Evolutionary conservation across 2,113 vertebrate species (phyloP), one percentile per base, ranked within the genome.

Genomic region (Phycodurus eques): DNA sequence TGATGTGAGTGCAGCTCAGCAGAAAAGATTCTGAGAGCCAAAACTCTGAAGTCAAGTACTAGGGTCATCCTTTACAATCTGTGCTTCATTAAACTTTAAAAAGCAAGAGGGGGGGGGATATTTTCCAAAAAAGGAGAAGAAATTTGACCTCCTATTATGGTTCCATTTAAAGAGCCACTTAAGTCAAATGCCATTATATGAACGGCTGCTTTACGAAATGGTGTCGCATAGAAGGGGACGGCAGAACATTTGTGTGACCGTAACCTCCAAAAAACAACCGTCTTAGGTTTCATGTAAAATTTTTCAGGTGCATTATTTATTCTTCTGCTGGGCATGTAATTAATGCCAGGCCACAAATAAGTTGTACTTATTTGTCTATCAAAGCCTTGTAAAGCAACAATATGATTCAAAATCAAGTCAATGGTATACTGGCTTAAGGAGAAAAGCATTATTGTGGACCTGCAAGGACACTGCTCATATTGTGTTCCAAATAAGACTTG

Each of bases 51-150:
- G 60, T 56, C 3, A 60, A 56, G 59, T 57, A 57, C 44, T 61
- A 44, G 14, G 59, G 19, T 70, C 66, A 63, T 8, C 14, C 51
- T 51, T 81, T 65, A 43, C 64, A 82, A 75, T 67, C 27, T 64
- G 27, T 54, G n/a, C 43, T 59, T 71, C 68, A 76, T 69, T 79
- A 80, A 83, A 74, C 14, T 57, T 42, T 77, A 39, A 70, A 77
- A 73, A 35, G 3, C 47, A 54, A 72, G n/a, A 54, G 44, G 7
- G 3, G 49, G 35, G 3, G 49, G 35, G 13, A 31, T 35, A 57
- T 68, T 1, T 56, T 14, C 75, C 1, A 66, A 73, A 75, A 53
- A 0, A 49, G 65, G n/a, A 22, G 64, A 62, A 46, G 11, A 69
- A 33, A 49, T 56, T 17, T 64, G 71, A 49, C 59, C 44, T 71